These are phyloP conservation scores for Cacoxenus indagator DNA, from an alignment of 2,888 invertebrate genomes.

Conservation along the genomic window DNA sequence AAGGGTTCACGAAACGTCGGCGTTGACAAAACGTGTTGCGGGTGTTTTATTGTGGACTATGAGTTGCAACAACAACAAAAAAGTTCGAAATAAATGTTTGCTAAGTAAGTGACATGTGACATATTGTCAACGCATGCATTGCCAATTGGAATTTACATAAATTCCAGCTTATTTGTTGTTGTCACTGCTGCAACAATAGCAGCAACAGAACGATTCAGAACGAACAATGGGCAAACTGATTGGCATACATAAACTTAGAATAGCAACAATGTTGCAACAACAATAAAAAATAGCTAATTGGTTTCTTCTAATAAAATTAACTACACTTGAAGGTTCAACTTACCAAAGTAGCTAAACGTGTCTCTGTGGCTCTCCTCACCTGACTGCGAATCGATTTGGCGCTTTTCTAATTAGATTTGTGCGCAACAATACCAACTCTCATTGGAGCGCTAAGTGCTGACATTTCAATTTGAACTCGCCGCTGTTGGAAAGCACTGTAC, in stretches of 20 bases:
- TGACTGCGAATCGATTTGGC: not conserved
- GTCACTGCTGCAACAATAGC: not conserved
- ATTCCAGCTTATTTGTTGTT: slow-evolving; percentile 51
- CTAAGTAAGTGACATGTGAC: slow-evolving; percentile 62
- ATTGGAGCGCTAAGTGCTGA: not conserved
- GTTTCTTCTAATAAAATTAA: slow-evolving; percentile 37
- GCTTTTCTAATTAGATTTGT: not conserved
- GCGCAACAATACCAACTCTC: not conserved
- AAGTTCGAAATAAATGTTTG: slow-evolving; percentile 29
- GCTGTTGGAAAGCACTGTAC: not conserved
- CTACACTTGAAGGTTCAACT: not conserved
- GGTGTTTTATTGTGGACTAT: slow-evolving; percentile 9
- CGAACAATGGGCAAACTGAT: not conserved
- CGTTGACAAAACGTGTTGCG: slow-evolving; percentile 8
- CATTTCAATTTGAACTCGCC: slow-evolving; percentile 9
- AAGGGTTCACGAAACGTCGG: not conserved
- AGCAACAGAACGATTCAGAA: slow-evolving; percentile 17
- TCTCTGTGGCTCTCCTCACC: not conserved
- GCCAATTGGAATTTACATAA: slow-evolving; percentile 55
- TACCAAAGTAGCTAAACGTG: not conserved
- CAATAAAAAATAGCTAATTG: slow-evolving; percentile 65
- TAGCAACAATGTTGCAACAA: slow-evolving; percentile 28
- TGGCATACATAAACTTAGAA: not conserved
- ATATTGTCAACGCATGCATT: slow-evolving; percentile 66
- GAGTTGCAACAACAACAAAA: no score